phyloP scores from a whole-genome alignment of 2,797 vertebrate species.

The Myiotriccus ornatus region DNA sequence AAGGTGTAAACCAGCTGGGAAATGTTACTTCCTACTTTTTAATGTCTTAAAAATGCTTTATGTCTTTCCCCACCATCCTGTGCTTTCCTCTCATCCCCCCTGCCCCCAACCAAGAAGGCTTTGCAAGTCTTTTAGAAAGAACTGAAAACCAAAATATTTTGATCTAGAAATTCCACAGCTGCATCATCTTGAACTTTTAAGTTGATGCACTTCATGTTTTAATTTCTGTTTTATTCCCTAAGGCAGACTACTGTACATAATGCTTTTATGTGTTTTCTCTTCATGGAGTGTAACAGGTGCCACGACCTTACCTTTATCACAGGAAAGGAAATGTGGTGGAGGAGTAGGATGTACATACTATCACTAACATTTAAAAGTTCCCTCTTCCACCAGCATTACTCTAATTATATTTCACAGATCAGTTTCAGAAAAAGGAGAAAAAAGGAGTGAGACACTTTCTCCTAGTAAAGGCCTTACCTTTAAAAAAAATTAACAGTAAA shows the following conservation, averaged over 20 bases:
- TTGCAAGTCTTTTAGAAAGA: background rate
- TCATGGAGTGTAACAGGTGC: background rate
- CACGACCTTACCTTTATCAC: background rate
- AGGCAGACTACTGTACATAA: background rate
- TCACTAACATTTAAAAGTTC: background rate
- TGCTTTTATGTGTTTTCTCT: background rate
- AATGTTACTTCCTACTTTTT: background rate
- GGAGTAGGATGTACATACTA: background rate
- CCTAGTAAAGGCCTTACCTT: background rate
- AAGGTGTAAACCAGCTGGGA: background rate
- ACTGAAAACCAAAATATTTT: background rate
- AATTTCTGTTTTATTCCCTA: background rate
- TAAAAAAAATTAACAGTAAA: background rate
- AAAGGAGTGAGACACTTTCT: background rate
- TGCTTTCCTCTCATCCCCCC: too few species aligned
- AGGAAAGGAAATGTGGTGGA: background rate
- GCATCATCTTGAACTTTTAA: background rate
- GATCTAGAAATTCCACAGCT: background rate
- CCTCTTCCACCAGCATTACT: rapidly evolving
- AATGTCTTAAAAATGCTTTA: background rate
- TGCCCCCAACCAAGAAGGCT: rapidly evolving
- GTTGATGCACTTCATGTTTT: background rate
- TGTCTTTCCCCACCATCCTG: rapidly evolving
- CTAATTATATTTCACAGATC: background rate
- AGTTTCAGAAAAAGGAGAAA: background rate